Evolutionary conservation across 2,888 invertebrate genomes (phyloP).

Genomic region (Lamellibrachia columna): DNA sequence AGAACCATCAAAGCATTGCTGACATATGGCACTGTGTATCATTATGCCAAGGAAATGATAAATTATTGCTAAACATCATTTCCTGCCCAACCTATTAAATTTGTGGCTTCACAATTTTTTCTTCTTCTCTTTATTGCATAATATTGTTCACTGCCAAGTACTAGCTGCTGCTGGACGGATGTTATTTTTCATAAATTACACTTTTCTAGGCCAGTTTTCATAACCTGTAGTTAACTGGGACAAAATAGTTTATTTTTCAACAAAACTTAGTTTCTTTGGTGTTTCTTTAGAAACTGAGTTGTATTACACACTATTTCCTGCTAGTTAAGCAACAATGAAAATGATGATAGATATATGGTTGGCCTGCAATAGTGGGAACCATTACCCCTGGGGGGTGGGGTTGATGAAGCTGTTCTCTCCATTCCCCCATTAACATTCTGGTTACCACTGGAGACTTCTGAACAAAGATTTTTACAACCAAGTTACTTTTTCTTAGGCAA

Average conservation of each 20-base stretch:
- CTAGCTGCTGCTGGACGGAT: not conserved
- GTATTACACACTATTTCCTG: not conserved
- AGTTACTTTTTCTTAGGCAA: not conserved
- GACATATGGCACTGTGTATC: not conserved
- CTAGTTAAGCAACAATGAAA: not conserved
- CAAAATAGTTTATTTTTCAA: not conserved
- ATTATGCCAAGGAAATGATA: not conserved
- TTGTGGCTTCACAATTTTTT: not conserved
- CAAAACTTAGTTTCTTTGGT: not conserved
- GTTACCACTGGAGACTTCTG: not conserved
- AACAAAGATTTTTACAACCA: not conserved
- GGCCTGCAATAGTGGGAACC: not conserved
- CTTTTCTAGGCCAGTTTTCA: not conserved
- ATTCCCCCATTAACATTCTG: not conserved
- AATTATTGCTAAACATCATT: not conserved
- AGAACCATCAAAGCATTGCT: not conserved
- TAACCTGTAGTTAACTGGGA: not conserved
- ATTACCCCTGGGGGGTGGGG: not conserved
- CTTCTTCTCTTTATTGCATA: not conserved
- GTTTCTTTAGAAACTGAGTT: not conserved
- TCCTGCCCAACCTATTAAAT: not conserved
- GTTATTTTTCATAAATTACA: not conserved
- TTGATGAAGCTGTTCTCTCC: not conserved
- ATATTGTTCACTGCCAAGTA: not conserved
- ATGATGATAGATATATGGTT: not conserved